These are phyloP conservation scores for Macropodus opercularis DNA, from an alignment of 2,797 vertebrate species.

Conservation along the genomic window DNA sequence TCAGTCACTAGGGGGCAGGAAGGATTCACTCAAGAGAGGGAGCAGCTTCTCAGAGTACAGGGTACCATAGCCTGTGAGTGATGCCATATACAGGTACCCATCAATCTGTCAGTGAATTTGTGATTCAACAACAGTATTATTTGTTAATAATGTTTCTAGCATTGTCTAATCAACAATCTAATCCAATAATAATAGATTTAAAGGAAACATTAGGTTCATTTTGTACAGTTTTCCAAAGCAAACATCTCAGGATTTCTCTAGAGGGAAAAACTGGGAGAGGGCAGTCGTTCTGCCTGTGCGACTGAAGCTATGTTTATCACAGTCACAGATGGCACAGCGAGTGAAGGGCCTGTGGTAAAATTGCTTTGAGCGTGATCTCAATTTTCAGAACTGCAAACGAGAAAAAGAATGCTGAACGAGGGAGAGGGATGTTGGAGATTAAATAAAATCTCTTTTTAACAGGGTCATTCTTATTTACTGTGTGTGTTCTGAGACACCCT, in stretches of 20 bases:
- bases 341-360: slow-evolving; percentile 41
- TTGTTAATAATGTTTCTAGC: not conserved
- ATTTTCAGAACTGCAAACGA: slow-evolving; percentile 16
- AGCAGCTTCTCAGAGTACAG: slow-evolving; percentile 8
- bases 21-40: slow-evolving; percentile 33
- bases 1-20: slow-evolving; percentile 79
- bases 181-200: too few species aligned
- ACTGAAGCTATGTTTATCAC: slow-evolving; percentile 40
- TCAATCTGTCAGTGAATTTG: not conserved
- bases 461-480: not conserved
- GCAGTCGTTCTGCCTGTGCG: slow-evolving; percentile 25
- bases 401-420: slow-evolving; percentile 36
- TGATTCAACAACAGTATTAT: not conserved
- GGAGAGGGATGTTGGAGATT: not conserved
- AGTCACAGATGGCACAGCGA: slow-evolving; percentile 52
- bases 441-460: not conserved
- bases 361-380: slow-evolving; percentile 18
- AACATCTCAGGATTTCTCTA: slow-evolving; percentile 23
- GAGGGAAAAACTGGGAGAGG: slow-evolving; percentile 22
- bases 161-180: not conserved
- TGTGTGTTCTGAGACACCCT: not conserved
- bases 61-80: slow-evolving; percentile 5
- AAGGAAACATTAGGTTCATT: slow-evolving; percentile 10
- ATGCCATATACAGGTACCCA: slow-evolving; percentile 3
- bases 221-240: slow-evolving; percentile 11